Evolutionary conservation across 2,113 vertebrate genomes (phyloP).

Genomic region (Amblyopsis rosae): DNA sequence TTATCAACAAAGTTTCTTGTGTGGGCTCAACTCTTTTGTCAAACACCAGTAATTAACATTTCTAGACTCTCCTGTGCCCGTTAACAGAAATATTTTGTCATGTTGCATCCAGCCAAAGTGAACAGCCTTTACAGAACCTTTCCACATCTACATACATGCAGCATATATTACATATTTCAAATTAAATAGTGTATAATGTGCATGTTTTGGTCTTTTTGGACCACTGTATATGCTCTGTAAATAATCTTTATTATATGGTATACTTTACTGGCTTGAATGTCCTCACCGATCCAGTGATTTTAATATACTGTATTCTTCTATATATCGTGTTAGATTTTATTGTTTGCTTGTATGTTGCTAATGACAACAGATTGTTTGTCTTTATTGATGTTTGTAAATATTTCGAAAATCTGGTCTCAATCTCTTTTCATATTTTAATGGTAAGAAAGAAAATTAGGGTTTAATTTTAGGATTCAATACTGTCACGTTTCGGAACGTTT

Average conservation of each 20-base stretch:
- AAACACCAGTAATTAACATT: background rate
- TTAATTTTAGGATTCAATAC: slow-evolving; percentile 1
- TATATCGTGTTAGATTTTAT: slow-evolving; percentile 48
- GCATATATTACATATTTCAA: slow-evolving; percentile 74
- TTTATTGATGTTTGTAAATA: slow-evolving; percentile 69
- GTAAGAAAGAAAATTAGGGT: slow-evolving; percentile 16
- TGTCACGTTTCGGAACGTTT: slow-evolving; percentile 8
- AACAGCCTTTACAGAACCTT: slow-evolving; percentile 76
- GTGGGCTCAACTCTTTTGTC: too few relatives aligned
- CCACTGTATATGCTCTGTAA: slow-evolving; percentile 81
- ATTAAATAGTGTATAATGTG: slow-evolving; percentile 77
- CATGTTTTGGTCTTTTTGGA: slow-evolving; percentile 79
- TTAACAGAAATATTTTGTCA: slow-evolving; percentile 22
- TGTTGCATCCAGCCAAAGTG: slow-evolving; percentile 70
- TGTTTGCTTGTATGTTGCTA: slow-evolving; percentile 49
- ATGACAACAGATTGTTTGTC: slow-evolving; percentile 47
- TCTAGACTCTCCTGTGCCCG: background rate
- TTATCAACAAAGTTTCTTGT: too few relatives aligned
- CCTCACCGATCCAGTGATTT: slow-evolving; percentile 56
- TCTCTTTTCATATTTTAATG: slow-evolving; percentile 43
- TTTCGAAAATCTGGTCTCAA: slow-evolving; percentile 60
- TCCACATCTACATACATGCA: slow-evolving; percentile 68
- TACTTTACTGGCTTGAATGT: slow-evolving; percentile 53
- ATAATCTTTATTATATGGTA: slow-evolving; percentile 75
- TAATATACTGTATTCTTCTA: slow-evolving; percentile 53